Evolutionary conservation across 2,888 invertebrate species (phyloP).

Genomic region (Zaprionus lineosus): DNA sequence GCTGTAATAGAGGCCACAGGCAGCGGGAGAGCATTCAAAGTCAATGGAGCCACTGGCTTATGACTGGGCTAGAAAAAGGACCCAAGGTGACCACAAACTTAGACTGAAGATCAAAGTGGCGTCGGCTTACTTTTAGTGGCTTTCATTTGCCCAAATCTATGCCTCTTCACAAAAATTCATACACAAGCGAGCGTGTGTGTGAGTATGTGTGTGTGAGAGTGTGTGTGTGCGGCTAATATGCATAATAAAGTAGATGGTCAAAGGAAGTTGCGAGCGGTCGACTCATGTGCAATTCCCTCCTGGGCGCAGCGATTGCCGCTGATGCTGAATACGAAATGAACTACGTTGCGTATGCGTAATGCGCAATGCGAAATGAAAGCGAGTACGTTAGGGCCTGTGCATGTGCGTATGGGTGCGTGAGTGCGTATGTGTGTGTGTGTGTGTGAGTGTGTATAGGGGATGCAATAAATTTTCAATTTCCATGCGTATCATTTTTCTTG

Average conservation of each 20-base stretch:
- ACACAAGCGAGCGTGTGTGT: too few relatives aligned
- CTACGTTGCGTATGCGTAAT: slow-evolving; percentile 72
- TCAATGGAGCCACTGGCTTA: slow-evolving; percentile 33
- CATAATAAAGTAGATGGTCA: slow-evolving; percentile 51
- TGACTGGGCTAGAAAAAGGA: slow-evolving; percentile 18
- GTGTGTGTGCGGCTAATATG: too few relatives aligned
- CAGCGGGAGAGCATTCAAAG: slow-evolving; percentile 53
- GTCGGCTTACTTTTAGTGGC: slow-evolving; percentile 28
- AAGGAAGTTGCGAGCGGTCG: slow-evolving; percentile 5
- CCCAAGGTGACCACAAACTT: slow-evolving; percentile 17
- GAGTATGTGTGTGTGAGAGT: too few relatives aligned
- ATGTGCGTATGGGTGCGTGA: neutral
- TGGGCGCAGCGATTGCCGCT: slow-evolving; percentile 18
- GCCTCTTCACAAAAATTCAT: too few relatives aligned
- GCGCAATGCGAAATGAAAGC: slow-evolving; percentile 27
- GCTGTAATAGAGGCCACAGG: too few relatives aligned
- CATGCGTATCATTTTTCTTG: slow-evolving; percentile 36
- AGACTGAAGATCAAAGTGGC: slow-evolving; percentile 34
- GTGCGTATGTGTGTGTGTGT: neutral
- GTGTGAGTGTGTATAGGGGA: too few relatives aligned
- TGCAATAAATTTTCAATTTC: slow-evolving; percentile 72
- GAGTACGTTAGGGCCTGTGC: neutral
- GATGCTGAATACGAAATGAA: slow-evolving; percentile 70
- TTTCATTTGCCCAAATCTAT: slow-evolving; percentile 16
- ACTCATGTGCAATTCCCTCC: slow-evolving; percentile 49